These are phyloP conservation scores for Flabesymbios commensalis DNA, from an alignment of 2,888 invertebrate species.

Conservation along the genomic window DNA sequence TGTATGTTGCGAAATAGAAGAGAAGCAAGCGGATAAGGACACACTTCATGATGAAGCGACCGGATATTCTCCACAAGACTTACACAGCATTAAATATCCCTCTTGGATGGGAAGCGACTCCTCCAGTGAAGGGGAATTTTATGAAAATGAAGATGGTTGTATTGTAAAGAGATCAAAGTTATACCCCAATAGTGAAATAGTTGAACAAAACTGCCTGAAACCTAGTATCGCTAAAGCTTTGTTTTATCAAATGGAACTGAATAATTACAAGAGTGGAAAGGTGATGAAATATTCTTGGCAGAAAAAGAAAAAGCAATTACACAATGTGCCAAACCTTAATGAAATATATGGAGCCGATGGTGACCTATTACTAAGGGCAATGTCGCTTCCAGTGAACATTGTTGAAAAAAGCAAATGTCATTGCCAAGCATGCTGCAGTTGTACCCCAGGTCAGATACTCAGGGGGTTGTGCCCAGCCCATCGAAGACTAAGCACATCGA, in stretches of 20 bases:
- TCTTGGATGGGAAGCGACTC: too few species aligned
- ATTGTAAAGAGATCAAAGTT: conserved; percentile 14
- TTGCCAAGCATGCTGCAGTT: conserved; percentile 30
- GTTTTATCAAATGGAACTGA: conserved; percentile 24
- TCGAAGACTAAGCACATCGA: conserved; percentile 10
- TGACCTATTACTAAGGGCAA: background rate
- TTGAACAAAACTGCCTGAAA: conserved; percentile 26
- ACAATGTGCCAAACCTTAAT: background rate
- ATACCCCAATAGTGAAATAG: conserved; percentile 28
- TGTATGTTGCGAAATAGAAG: too few species aligned
- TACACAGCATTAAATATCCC: too few species aligned
- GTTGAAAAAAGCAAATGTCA: conserved; percentile 16
- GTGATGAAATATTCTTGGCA: conserved; percentile 19
- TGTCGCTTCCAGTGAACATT: conserved; percentile 6
- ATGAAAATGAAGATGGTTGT: background rate
- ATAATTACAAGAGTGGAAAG: background rate
- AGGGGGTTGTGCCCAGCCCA: conserved; percentile 18
- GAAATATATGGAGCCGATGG: too few species aligned
- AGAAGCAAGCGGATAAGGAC: too few species aligned
- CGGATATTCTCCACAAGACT: too few species aligned
- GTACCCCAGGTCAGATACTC: conserved; percentile 18
- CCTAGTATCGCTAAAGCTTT: conserved; percentile 28
- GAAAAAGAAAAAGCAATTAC: conserved; percentile 17
- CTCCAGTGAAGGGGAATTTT: conserved; percentile 15
- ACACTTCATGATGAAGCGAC: too few species aligned